Evolutionary conservation across 2,888 invertebrate species (phyloP).

Genomic region (Azorinus chamasolen): DNA sequence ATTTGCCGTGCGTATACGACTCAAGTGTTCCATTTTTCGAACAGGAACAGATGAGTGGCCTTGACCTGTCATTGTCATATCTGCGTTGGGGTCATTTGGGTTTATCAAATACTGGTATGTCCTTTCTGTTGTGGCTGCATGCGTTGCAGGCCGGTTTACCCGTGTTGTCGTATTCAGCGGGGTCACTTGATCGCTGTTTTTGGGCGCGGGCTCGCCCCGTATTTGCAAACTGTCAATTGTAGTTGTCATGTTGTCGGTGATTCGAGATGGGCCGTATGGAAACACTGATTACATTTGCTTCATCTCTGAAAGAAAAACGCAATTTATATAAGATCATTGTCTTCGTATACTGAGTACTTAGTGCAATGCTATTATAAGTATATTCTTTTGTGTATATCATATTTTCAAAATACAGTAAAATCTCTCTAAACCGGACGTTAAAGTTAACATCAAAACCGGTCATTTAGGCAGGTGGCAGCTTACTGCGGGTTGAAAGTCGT

Average conservation of each 20-base stretch:
- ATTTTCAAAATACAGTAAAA: too few relatives aligned
- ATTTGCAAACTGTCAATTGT: constrained; percentile 62
- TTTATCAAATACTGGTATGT: constrained; percentile 67
- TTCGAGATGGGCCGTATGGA: background rate
- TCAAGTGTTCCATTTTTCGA: constrained; percentile 65
- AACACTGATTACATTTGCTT: too few relatives aligned
- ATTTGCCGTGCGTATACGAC: constrained; percentile 65
- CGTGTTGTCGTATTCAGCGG: constrained; percentile 48
- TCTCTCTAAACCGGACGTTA: too few relatives aligned
- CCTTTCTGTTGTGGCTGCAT: constrained; percentile 53
- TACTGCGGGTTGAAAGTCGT: too few relatives aligned
- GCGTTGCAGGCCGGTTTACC: constrained; percentile 45
- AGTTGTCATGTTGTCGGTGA: constrained; percentile 22
- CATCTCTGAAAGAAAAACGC: too few relatives aligned
- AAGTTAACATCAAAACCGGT: too few relatives aligned
- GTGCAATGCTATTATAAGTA: too few relatives aligned
- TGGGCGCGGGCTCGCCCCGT: constrained; percentile 67
- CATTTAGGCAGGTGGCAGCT: too few relatives aligned
- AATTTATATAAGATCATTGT: too few relatives aligned
- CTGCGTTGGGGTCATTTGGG: constrained; percentile 29
- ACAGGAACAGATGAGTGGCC: constrained; percentile 57
- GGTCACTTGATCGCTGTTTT: constrained; percentile 36
- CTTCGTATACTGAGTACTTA: too few relatives aligned
- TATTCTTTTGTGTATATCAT: too few relatives aligned
- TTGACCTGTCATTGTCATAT: constrained; percentile 38